Evolutionary conservation across 2,113 vertebrate genomes (phyloP).

Genomic region (Drymodes brunneopygia): DNA sequence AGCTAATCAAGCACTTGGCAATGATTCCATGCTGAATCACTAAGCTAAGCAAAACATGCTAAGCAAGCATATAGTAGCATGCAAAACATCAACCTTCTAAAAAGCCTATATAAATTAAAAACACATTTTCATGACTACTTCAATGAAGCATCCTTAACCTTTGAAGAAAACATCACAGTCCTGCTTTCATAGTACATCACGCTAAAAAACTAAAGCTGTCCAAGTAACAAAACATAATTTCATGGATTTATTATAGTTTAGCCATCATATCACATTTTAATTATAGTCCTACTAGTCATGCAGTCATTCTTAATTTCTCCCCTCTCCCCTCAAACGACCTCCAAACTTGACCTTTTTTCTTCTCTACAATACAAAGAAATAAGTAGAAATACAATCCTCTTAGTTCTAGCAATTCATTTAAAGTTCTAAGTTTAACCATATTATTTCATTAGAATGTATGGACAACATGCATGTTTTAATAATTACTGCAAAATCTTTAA

Average conservation of each 20-base stretch:
- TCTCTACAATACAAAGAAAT: not conserved
- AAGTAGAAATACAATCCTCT: not conserved
- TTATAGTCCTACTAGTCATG: not conserved
- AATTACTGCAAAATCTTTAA: not conserved
- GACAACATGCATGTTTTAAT: not conserved
- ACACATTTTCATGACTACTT: not conserved
- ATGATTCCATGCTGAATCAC: not conserved
- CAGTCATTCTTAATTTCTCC: not conserved
- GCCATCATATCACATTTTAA: not conserved
- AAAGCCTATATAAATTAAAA: not conserved
- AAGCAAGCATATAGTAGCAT: not conserved
- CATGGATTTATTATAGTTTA: not conserved
- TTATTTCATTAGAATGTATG: not conserved
- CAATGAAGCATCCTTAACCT: not conserved
- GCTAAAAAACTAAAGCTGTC: not conserved
- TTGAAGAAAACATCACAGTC: not conserved
- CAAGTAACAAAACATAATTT: not conserved
- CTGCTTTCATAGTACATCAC: not conserved
- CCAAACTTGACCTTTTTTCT: fast-evolving
- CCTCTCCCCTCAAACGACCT: not conserved
- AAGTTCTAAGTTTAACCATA: not conserved
- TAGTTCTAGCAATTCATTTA: not conserved
- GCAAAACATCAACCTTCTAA: not conserved
- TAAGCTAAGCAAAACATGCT: not conserved
- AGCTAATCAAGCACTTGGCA: not conserved